Conservation (phyloP, 2,113 vertebrate genomes). For the Sebastes fasciatus region DNA sequence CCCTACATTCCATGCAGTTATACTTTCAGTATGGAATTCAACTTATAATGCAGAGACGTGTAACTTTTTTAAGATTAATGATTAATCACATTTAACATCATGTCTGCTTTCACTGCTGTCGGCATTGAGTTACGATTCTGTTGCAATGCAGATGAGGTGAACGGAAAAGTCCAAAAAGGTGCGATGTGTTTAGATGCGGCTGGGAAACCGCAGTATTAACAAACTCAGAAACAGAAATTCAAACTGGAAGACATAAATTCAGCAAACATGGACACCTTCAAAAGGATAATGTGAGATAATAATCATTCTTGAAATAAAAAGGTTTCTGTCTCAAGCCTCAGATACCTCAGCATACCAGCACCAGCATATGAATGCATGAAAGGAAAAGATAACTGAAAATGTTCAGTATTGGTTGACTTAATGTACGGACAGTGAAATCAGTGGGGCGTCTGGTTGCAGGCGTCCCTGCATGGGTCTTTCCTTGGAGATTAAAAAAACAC, state of each 20-base stretch:
- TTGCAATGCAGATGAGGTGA: neutral
- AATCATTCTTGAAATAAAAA: neutral
- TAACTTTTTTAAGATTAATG: neutral
- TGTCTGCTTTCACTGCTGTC: neutral
- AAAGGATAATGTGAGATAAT: neutral
- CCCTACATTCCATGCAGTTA: neutral
- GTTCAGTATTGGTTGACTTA: neutral
- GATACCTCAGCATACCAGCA: neutral
- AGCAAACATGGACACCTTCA: neutral
- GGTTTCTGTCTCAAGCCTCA: neutral
- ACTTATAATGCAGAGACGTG: neutral
- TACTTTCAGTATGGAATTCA: neutral
- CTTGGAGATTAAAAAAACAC: conserved; percentile 12
- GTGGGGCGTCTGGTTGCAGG: neutral
- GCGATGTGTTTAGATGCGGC: neutral
- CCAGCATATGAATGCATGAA: neutral
- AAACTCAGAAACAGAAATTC: neutral
- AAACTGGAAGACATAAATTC: neutral
- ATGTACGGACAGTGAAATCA: neutral
- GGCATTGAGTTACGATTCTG: neutral
- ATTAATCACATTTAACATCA: neutral
- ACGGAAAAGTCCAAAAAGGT: neutral
- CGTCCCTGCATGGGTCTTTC: neutral
- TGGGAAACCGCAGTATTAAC: neutral
- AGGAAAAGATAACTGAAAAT: neutral